Base-by-base conservation (phyloP, 2,888 invertebrate species). In the Pseudolycoriella hygida region DNA sequence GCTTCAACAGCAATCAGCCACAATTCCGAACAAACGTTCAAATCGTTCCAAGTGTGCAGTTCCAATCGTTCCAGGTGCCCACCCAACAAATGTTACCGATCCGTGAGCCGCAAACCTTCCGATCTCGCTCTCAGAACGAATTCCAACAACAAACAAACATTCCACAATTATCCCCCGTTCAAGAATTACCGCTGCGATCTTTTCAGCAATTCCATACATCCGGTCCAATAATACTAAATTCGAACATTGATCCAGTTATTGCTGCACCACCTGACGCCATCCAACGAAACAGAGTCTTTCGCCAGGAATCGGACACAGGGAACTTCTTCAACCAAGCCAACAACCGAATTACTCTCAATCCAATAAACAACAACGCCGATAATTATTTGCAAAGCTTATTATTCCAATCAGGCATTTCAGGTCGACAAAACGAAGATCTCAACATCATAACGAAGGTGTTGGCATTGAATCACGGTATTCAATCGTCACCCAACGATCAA, bases 361-460 rank as follows among this genome's bases (percentile, higher is more conserved):
- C 43, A 6, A 15, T 43, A 15, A 34, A 31, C 43, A 43, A 30
- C 34, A 14, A 46, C 20, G 47, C 25, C 17, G 43, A 43, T 19
- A 50, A 68, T 30, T 78, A 80, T 54, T 66, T 81, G 41, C 77
- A 77, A 54, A 73, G 74, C 52, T 62, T 81, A 40, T 59, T 81
- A 15, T 70, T 69, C 43, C 76, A 79, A 58, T 76, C 77, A 42
- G 80, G 80, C 31, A 68, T 81, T 37, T 55, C 56, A 20, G 62
- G 62, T 20, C 70, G 74, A 52, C 67, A 67, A 50, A 73, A 75
- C 46, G 84, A 84, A 58, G 85, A 86, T 62, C 67, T 86, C 43
- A 83, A 80, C 58, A 80, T 86, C 55, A 82, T 86, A 31, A 78
- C 81, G 40, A 85, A 85, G 67, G 80, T 86, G 48, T 64, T 86